Evolutionary conservation across 1,140 invertebrate genomes (phyloP), one percentile per base, ranked within the genome.

Genomic region (Geopemphigus sp.): DNA sequence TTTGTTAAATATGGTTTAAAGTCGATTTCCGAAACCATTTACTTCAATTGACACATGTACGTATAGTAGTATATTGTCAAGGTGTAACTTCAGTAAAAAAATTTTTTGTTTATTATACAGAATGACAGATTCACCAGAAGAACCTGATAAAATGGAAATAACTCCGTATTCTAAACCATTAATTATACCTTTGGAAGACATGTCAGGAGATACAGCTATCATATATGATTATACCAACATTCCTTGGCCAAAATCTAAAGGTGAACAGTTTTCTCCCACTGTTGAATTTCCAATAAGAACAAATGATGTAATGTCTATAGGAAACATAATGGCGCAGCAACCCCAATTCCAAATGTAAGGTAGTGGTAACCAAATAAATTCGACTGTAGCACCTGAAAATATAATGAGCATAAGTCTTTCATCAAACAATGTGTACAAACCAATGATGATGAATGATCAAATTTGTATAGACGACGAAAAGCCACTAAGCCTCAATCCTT

Each of bases 81-180:
- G n/a, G 57, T 45, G 39, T 32, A n/a, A 22, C 24, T 47, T 8
- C 0, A 0, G 57, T 32, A 1, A 66, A 45, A 19, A 19, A 12
- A 53, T 14, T n/a, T n/a, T n/a, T n/a, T n/a, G n/a, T n/a, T 11
- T 47, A 14, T 61, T 61, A 63, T 26, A 26, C 1, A 78, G 74
- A 57, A 5, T 78, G n/a, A 57, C 74, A 17, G 74, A 78, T 78
- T 78, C 74, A 50, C 74, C 74, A 47, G 56, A 45, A 61, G 74
- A 78, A 63, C 74, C 74, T 50, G 74, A 78, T 78, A 57, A 78
- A 61, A 78, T 78, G 74, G 74, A 78, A 61, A 78, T 78, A 29
- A 39, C 45, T 29, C 57, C 57, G 47, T 78, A 78, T 17, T 78
- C 74, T 29, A 57, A 78, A 61, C 56, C 74, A 12, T 26, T 78